Percentiles rank a stretch among this genome's conserved stretches.
phyloP scores from a whole-genome alignment of 1,140 invertebrate genomes.

The Kradibia gibbosae region DNA sequence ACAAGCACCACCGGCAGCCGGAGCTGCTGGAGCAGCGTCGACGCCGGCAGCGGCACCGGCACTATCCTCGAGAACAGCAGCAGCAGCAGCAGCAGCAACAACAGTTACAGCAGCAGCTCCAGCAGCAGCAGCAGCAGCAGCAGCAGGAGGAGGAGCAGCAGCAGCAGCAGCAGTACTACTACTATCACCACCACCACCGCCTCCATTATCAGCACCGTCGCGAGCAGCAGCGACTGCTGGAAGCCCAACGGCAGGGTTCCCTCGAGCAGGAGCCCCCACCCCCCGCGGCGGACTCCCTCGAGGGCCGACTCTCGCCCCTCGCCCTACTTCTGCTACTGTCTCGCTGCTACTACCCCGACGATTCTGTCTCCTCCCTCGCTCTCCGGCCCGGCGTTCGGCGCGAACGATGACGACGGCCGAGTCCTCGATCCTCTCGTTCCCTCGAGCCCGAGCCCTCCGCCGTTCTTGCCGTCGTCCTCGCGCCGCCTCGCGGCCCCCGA shows the following conservation, averaged over 20 bases:
- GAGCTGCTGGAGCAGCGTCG: background rate
- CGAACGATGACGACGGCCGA: slow-evolving; percentile 24
- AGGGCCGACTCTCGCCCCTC: slow-evolving; percentile 4
- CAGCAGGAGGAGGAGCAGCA: background rate
- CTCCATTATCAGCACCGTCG: background rate
- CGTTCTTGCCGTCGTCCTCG: slow-evolving; percentile 47
- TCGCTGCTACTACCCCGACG: slow-evolving; percentile 22
- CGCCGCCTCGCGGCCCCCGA: slow-evolving; percentile 10
- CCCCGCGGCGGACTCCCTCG: background rate
- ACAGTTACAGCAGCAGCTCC: background rate
- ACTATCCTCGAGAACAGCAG: background rate
- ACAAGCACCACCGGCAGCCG: background rate
- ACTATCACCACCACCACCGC: background rate
- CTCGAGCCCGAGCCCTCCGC: slow-evolving; percentile 10
- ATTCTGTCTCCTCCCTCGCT: slow-evolving; percentile 6
- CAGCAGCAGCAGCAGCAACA: background rate
- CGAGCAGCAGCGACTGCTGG: background rate
- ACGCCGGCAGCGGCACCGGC: slow-evolving; percentile 2
- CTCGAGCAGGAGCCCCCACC: slow-evolving; percentile 14
- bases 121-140: background rate
- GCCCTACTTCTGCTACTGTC: slow-evolving; percentile 13
- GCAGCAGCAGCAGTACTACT: background rate
- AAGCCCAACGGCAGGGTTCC: background rate
- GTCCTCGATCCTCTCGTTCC: slow-evolving; percentile 45
- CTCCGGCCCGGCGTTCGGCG: background rate